Evolutionary conservation across 2,113 vertebrate genomes (phyloP).

Genomic region (Tympanuchus pallidicinctus): DNA sequence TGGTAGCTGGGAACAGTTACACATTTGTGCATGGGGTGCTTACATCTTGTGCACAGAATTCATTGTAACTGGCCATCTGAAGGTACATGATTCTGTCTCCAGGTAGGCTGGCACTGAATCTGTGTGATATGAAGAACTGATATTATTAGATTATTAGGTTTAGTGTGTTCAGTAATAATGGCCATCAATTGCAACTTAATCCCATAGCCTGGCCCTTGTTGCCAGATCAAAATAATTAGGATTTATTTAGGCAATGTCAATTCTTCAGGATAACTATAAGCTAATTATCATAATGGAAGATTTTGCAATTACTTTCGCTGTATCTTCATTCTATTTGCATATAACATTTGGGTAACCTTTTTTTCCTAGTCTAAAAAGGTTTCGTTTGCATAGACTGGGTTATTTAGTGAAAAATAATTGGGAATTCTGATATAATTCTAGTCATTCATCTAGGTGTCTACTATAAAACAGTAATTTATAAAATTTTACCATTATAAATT

Average conservation of each 20-base stretch:
- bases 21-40: background rate
- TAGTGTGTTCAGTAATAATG: background rate
- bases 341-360: background rate
- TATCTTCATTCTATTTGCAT: background rate
- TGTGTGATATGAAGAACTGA: background rate
- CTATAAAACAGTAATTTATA: constrained; percentile 2
- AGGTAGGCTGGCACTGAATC: background rate
- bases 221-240: background rate
- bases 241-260: background rate
- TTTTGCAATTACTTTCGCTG: background rate
- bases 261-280: background rate
- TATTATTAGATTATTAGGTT: background rate
- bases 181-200: background rate
- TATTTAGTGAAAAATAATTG: constrained; percentile 29
- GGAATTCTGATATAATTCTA: constrained; percentile 25
- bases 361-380: background rate
- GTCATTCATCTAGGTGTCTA: background rate
- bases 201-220: background rate
- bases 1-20: background rate
- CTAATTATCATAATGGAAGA: background rate
- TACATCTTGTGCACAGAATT: background rate
- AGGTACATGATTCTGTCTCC: background rate
- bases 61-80: background rate
- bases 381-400: constrained; percentile 4
- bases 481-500: background rate